These are phyloP conservation scores for Acridotheres tristis DNA, from an alignment of 2,797 vertebrate species.

Conservation along the genomic window DNA sequence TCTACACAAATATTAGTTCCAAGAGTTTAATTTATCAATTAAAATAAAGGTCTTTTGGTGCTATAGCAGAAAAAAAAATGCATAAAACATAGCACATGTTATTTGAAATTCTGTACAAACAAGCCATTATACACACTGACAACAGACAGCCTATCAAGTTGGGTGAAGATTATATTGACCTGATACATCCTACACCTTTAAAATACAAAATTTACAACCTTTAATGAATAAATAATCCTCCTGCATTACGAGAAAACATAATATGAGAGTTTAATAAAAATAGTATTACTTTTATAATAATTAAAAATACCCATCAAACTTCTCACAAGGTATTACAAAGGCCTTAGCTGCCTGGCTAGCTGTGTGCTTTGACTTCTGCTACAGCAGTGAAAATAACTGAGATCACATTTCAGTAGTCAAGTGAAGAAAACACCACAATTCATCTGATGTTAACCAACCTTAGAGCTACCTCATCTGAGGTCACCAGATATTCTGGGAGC, in stretches of 20 bases:
- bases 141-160: not conserved
- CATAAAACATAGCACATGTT: not conserved
- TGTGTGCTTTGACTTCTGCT: not conserved
- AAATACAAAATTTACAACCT: not conserved
- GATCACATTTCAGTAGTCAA: not conserved
- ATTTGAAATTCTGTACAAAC: not conserved
- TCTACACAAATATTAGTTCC: not conserved
- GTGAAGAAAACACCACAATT: not conserved
- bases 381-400: constrained; percentile 7
- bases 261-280: not conserved
- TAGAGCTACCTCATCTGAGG: not conserved
- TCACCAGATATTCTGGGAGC: not conserved
- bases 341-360: not conserved
- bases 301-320: not conserved
- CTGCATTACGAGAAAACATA: not conserved
- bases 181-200: not conserved
- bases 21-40: not conserved
- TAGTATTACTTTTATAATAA: not conserved
- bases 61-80: not conserved
- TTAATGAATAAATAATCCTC: not conserved
- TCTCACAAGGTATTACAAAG: not conserved
- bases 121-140: not conserved
- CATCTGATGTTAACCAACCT: not conserved
- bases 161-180: not conserved
- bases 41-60: not conserved